Percentiles rank a stretch among this genome's conserved stretches.
These are phyloP conservation scores for Pipistrellus pygmaeus DNA, from an alignment of 2,797 vertebrate genomes.

Conservation along the genomic window DNA sequence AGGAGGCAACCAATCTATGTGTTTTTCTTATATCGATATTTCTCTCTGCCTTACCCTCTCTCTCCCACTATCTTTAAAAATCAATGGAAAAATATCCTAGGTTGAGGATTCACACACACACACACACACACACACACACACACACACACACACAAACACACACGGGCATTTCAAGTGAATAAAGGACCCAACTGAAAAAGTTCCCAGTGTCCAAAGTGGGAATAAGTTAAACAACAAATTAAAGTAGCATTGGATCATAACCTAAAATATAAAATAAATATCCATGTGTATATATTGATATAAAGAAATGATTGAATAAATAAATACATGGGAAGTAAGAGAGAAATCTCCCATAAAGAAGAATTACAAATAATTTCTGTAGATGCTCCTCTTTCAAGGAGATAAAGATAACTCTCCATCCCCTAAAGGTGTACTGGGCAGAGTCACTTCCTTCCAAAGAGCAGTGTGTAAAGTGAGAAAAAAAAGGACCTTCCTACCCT, in stretches of 20 bases:
- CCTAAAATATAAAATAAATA: conserved; percentile 10
- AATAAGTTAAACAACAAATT: background rate
- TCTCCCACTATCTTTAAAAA: no score
- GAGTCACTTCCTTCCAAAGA: background rate
- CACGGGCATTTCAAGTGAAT: background rate
- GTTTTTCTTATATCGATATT: no score
- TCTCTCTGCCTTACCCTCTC: no score
- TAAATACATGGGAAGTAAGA: background rate
- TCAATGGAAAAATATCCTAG: no score
- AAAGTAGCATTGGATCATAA: background rate
- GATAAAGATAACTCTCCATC: background rate
- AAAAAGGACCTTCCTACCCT: background rate
- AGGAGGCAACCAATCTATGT: no score
- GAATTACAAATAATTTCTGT: background rate
- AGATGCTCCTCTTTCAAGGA: background rate
- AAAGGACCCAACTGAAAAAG: background rate
- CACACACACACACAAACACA: background rate
- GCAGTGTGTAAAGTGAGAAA: background rate
- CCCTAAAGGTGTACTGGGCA: no score
- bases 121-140: background rate
- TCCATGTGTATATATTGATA: background rate
- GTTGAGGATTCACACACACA: background rate
- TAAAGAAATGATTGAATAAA: background rate
- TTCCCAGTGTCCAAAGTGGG: background rate
- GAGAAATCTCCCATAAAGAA: background rate